Base-by-base conservation (phyloP, 92 coral and sea anemone species). In the Phymanthus crucifer region DNA sequence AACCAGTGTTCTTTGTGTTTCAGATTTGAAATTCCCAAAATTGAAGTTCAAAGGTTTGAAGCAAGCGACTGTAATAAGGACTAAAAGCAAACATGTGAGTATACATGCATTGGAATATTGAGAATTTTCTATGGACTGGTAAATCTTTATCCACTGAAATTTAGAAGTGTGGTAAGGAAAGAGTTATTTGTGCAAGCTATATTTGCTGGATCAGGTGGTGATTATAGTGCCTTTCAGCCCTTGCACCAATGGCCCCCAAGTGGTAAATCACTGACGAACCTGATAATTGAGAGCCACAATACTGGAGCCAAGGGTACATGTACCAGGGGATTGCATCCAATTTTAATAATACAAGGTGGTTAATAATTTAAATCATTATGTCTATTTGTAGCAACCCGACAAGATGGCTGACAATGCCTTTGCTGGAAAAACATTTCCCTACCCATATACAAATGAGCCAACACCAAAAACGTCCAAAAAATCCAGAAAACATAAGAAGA, bases 11-110 rank as follows among this genome's bases (percentile, higher is more conserved):
- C 56, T 38, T 54, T 67, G 10, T 74, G 14, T 80, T 72, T 35
- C 45, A 78, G 92, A 90, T 87, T 81, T 93, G 75, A 87, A 94
- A 56, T 89, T 89, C 64, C 96, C 98, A 18, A 95, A 95, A 78
- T 78, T 89, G 77, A 95, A 84, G 82, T 95, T 93, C 40, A 95
- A 95, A 87, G 99, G 99, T 72, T 67, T 91, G 76, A 95, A 95
- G 73, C 91, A 89, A 48, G 88, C 99, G 6, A 93, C 98, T 47
- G 89, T 95, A 19, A 95, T 95, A 52, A 87, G 99, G 82, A 79
- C 86, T 26, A 88, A 92, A 37, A 75, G 91, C 36, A 82, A 85
- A 58, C 89, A 90, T 75, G 92, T 48, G 45, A 38, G 45, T 38
- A 38, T 11, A 38, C 45, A 57, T 8, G n/a, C n/a, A n/a, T n/a